phyloP scores from a whole-genome alignment of 2,113 vertebrate species.

The Epinephelus moara region DNA sequence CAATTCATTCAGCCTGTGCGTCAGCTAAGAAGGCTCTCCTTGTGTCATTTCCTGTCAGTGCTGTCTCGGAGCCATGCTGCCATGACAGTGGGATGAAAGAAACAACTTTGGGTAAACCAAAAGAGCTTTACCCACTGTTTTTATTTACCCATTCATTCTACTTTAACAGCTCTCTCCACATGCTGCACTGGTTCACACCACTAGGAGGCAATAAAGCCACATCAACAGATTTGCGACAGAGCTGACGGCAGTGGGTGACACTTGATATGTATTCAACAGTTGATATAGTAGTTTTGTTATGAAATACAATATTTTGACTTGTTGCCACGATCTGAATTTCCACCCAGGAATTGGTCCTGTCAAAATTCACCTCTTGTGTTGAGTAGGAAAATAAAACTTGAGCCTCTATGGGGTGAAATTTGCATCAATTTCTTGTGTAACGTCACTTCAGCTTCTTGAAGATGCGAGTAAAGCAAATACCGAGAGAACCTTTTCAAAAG shows the following conservation, averaged over 20 bases:
- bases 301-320: slow-evolving; percentile 19
- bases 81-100: background rate
- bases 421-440: background rate
- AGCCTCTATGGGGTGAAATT: background rate
- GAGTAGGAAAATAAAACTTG: background rate
- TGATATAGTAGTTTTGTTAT: background rate
- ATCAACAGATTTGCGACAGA: background rate
- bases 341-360: slow-evolving; percentile 1
- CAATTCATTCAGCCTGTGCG: background rate
- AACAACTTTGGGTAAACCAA: background rate
- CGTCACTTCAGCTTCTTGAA: background rate
- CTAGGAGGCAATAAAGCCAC: slow-evolving; percentile 68
- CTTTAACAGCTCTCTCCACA: background rate
- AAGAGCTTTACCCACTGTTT: background rate
- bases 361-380: slow-evolving; percentile 4
- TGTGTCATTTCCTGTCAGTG: background rate
- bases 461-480: background rate
- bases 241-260: slow-evolving; percentile 2
- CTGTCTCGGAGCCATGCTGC: background rate
- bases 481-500: background rate
- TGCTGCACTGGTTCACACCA: slow-evolving; percentile 55
- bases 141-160: background rate
- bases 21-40: background rate
- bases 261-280: slow-evolving; percentile 9
- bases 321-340: background rate